Percentiles rank a stretch among this genome's conserved stretches.
phyloP scores from a whole-genome alignment of 2,797 vertebrate genomes.

The Acestrorhynchus altus region DNA sequence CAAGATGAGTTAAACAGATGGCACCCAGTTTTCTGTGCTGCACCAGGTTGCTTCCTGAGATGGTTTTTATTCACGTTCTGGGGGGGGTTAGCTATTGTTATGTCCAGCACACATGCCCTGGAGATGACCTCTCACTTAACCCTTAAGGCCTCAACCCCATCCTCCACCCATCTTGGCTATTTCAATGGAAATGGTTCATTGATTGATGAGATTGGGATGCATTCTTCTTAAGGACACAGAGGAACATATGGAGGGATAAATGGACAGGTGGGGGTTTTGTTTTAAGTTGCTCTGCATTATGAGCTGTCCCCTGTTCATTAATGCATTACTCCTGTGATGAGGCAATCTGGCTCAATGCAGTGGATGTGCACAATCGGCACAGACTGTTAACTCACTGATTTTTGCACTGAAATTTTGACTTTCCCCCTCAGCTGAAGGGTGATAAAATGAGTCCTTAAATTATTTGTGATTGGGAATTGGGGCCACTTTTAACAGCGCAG shows the following conservation, averaged over 20 bases:
- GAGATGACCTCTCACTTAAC: slow-evolving; percentile 46
- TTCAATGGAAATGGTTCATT: slow-evolving; percentile 65
- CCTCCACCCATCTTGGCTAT: slow-evolving; percentile 57
- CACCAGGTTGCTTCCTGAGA: slow-evolving; percentile 22
- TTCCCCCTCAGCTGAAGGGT: slow-evolving; percentile 1
- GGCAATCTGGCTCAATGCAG: not conserved
- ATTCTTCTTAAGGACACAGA: slow-evolving; percentile 64
- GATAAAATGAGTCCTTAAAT: slow-evolving; percentile 23
- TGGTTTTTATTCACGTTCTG: slow-evolving; percentile 16
- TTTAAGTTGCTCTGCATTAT: slow-evolving; percentile 29
- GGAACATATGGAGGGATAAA: slow-evolving; percentile 70
- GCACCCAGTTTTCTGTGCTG: not conserved
- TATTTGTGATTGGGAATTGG: slow-evolving; percentile 17
- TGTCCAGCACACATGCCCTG: slow-evolving; percentile 16
- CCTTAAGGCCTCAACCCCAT: slow-evolving; percentile 42
- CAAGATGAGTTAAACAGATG: slow-evolving; percentile 48
- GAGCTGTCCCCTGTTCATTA: slow-evolving; percentile 1
- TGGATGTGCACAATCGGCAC: not conserved
- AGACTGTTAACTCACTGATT: not conserved
- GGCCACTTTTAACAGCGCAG: not conserved
- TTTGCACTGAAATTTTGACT: not conserved
- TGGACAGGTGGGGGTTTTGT: slow-evolving; percentile 64
- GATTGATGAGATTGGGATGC: slow-evolving; percentile 62
- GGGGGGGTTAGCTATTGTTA: slow-evolving; percentile 47
- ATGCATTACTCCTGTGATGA: not conserved